Percentiles rank a stretch among this genome's conserved stretches.
Evolutionary conservation across 2,888 invertebrate species (phyloP).

Genomic region (Ashinkailepas kermadecensis): DNA sequence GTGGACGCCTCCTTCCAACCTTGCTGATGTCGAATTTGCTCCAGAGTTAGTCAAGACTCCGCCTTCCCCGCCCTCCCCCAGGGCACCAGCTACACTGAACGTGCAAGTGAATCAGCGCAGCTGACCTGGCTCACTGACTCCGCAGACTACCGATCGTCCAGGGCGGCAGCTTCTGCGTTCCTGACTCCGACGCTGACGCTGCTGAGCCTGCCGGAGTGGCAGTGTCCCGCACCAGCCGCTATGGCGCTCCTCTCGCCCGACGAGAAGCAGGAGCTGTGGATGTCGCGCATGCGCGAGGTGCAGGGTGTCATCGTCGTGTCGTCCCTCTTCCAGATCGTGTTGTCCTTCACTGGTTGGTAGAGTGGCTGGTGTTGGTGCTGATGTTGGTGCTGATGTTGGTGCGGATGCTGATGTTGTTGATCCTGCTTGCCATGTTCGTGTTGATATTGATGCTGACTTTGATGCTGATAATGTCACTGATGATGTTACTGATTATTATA

Average conservation of each 20-base stretch:
- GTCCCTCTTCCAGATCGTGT: constrained; percentile 63
- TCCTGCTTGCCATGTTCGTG: no score
- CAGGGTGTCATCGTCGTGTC: constrained; percentile 76
- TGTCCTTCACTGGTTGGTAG: constrained; percentile 50
- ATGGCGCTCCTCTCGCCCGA: constrained; percentile 51
- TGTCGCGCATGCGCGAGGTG: constrained; percentile 65
- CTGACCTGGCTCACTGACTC: background rate
- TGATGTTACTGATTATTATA: no score
- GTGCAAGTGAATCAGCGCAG: no score
- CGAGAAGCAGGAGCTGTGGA: constrained; percentile 59
- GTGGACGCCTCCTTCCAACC: no score
- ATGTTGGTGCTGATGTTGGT: no score
- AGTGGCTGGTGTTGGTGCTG: background rate
- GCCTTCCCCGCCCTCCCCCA: no score
- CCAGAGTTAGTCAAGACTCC: no score
- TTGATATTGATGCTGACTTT: no score
- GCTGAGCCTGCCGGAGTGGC: constrained; percentile 60
- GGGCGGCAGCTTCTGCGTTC: constrained; percentile 70
- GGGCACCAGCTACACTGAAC: no score
- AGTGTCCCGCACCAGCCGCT: constrained; percentile 52
- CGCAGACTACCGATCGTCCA: constrained; percentile 39
- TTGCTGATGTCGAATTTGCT: no score
- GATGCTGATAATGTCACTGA: no score
- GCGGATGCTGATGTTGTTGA: background rate
- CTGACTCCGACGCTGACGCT: constrained; percentile 69